phyloP scores from a whole-genome alignment of 2,888 invertebrate genomes.

The Theretra japonica region DNA sequence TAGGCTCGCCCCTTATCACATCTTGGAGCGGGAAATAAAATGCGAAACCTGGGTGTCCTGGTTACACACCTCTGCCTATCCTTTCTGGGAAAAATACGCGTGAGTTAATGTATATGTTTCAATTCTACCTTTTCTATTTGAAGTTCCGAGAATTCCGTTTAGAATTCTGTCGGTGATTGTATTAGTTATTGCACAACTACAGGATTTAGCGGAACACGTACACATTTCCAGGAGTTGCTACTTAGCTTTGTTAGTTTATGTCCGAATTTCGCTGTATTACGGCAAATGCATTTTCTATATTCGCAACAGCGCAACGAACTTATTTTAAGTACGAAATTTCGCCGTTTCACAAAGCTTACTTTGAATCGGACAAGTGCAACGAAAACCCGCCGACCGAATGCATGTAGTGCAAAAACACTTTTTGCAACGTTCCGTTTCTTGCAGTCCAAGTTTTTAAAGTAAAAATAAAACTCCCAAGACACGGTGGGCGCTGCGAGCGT shows the following conservation, averaged over 20 bases:
- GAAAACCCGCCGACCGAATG: neutral
- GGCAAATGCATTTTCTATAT: constrained; percentile 11
- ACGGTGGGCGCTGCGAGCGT: constrained; percentile 35
- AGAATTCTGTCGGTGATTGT: neutral
- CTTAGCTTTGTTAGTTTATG: constrained; percentile 2
- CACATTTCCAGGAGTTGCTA: neutral
- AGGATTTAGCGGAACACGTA: constrained; percentile 1
- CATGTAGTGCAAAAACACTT: constrained; percentile 3
- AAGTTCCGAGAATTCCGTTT: neutral
- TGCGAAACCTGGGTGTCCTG: too few species aligned
- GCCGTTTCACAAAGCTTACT: constrained; percentile 13
- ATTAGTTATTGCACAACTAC: neutral
- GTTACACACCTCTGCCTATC: too few species aligned
- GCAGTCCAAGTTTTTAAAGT: constrained; percentile 11
- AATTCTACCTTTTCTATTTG: too few species aligned
- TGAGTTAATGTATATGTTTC: too few species aligned
- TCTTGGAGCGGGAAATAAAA: too few species aligned
- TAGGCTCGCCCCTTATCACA: too few species aligned
- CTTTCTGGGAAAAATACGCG: too few species aligned
- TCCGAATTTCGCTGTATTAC: neutral
- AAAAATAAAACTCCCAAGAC: constrained; percentile 19
- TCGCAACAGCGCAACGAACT: constrained; percentile 8
- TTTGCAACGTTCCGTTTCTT: constrained; percentile 22
- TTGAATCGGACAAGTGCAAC: constrained; percentile 18
- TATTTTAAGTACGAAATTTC: constrained; percentile 22